These are phyloP conservation scores for Megaleporinus macrocephalus DNA, from an alignment of 2,113 vertebrate species.

Conservation along the genomic window DNA sequence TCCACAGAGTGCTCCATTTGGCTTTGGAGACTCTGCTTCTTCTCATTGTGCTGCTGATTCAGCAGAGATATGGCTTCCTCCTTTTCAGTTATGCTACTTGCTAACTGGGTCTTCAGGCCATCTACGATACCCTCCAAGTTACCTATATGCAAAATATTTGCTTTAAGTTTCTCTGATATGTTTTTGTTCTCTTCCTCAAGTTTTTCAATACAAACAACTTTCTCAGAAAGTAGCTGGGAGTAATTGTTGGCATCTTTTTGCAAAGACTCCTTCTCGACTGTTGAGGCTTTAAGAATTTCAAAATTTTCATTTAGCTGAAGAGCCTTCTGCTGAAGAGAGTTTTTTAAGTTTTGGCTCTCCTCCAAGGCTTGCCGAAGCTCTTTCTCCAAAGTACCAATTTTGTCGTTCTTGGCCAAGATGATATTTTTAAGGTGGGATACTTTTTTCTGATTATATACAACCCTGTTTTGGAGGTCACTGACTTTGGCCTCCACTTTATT, in stretches of 20 bases:
- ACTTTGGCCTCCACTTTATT: slow-evolving; percentile 75
- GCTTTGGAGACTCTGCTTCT: slow-evolving; percentile 68
- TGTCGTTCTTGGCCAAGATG: slow-evolving; percentile 70
- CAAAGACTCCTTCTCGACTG: slow-evolving; percentile 80
- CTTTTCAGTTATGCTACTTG: slow-evolving; percentile 80
- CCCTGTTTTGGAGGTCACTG: slow-evolving; percentile 68
- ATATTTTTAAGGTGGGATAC: slow-evolving; percentile 76
- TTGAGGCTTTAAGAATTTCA: slow-evolving; percentile 82
- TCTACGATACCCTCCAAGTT: slow-evolving; percentile 76
- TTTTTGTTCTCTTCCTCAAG: slow-evolving; percentile 81
- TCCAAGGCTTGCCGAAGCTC: slow-evolving; percentile 77
- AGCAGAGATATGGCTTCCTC: slow-evolving; percentile 83
- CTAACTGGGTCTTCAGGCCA: slow-evolving; percentile 82
- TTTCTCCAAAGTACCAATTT: slow-evolving; percentile 82
- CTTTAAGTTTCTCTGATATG: slow-evolving; percentile 80
- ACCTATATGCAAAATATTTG: slow-evolving; percentile 78
- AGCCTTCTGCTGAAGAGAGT: slow-evolving; percentile 79
- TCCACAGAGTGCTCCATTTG: slow-evolving; percentile 78
- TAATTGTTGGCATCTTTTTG: slow-evolving; percentile 78
- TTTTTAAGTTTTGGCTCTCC: slow-evolving; percentile 76
- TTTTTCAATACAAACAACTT: slow-evolving; percentile 83
- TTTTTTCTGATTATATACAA: slow-evolving; percentile 77
- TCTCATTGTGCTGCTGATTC: slow-evolving; percentile 78
- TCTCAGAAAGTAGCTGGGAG: slow-evolving; percentile 81
- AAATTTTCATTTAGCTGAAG: slow-evolving; percentile 84